Evolutionary conservation across 2,113 vertebrate genomes (phyloP), one percentile per base, ranked within the genome.

Genomic region (Lethenteron camtschaticum): DNA sequence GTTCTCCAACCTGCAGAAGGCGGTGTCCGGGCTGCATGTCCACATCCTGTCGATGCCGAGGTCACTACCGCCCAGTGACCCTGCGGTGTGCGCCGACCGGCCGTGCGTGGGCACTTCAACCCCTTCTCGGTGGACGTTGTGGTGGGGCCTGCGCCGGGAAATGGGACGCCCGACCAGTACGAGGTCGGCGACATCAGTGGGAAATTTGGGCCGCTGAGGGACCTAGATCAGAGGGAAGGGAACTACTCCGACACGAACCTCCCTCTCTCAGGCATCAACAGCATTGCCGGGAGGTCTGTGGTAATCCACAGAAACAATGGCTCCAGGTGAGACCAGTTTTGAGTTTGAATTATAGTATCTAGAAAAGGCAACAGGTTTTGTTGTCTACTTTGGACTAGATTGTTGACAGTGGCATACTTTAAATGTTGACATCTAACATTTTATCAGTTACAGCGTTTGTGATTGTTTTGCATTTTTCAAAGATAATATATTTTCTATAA

Each of bases 121-220:
- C 85, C 85, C 0, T 71, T 84, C 56, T 13, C 14, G 3, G 73
- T 78, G 13, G 79, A 83, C 9, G 0, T 12, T 55, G 73, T 82
- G 8, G 6, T 56, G 2, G 82, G 78, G 57, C 84, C 83, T 1
- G 0, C 57, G 9, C 77, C 82, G 11, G 80, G 78, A 41, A 69
- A 9, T 3, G 85, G 85, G 24, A 83, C 82, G 3, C 76, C 78
- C 20, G 85, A 86, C 72, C 78, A 86, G 70, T 86, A 85, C 72
- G 82, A 85, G 71, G 68, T 82, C 20, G 85, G 85, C 3, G 85
- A 85, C 71, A 76, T 86, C 58, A 80, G 82, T 63, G 85, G 85
- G 10, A 85, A 85, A 74, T 83, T 79, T 71, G 82, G 84, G 14
- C 69, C 71, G 24, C 75, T 86, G n/a, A 70, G 11, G 9, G 70